These are phyloP conservation scores for Leptinotarsa texana DNA, from an alignment of 1,140 invertebrate species.

Conservation along the genomic window DNA sequence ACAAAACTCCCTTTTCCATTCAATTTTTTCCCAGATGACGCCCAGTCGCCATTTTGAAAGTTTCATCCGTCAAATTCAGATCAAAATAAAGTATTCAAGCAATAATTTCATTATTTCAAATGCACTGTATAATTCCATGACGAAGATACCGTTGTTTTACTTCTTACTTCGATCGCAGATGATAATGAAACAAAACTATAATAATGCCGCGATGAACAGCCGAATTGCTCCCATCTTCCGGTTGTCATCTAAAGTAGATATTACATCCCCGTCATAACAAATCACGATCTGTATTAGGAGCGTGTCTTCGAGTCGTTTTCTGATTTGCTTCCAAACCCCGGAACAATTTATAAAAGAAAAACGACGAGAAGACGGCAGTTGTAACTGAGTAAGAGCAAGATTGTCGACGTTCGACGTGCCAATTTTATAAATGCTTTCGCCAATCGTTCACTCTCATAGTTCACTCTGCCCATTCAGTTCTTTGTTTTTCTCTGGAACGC, in stretches of 20 bases:
- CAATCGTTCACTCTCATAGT: background rate
- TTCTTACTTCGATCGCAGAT: too few relatives aligned
- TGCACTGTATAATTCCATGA: too few relatives aligned
- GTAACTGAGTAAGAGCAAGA: background rate
- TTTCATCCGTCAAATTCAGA: too few relatives aligned
- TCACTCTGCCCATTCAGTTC: background rate
- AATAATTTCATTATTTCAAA: too few relatives aligned
- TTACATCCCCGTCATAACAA: background rate
- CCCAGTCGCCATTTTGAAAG: too few relatives aligned
- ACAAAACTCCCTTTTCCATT: too few relatives aligned
- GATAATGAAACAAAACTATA: too few relatives aligned
- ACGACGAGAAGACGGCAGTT: background rate
- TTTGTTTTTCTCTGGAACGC: background rate
- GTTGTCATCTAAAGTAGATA: background rate
- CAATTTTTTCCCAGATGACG: too few relatives aligned
- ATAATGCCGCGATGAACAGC: too few relatives aligned
- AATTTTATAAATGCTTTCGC: slow-evolving; percentile 1
- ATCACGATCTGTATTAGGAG: background rate
- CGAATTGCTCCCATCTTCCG: too few relatives aligned
- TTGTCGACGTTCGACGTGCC: slow-evolving; percentile 1
- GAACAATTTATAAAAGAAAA: background rate
- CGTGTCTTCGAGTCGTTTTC: background rate
- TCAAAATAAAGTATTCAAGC: too few relatives aligned
- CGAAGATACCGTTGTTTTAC: too few relatives aligned
- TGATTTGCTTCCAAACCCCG: background rate